Conservation (phyloP, 1,140 invertebrate genomes). For the Drosophila prosaltans region DNA sequence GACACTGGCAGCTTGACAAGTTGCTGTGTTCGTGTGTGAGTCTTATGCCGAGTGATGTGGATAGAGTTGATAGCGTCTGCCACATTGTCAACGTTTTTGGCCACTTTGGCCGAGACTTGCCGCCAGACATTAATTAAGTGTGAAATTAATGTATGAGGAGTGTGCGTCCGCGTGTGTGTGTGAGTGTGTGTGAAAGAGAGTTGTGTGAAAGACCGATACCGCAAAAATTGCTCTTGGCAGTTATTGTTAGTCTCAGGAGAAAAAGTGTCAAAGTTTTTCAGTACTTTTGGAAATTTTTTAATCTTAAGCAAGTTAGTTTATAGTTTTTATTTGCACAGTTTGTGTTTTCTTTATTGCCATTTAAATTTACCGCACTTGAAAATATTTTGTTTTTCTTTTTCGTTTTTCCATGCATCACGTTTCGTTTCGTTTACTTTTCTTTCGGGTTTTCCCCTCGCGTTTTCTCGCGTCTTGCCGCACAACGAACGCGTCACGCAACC, state of each 20-base stretch:
- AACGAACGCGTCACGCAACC: conserved; percentile 54
- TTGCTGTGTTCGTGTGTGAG: conserved; percentile 17
- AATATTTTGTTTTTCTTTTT: neutral
- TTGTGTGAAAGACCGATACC: neutral
- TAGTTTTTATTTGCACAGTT: neutral
- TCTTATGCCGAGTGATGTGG: conserved; percentile 55
- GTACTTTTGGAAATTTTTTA: neutral
- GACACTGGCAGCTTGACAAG: conserved; percentile 38
- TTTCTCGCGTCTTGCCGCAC: conserved; percentile 26
- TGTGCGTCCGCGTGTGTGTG: too few species aligned
- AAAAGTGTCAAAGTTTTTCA: neutral
- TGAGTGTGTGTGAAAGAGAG: neutral
- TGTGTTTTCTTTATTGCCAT: conserved; percentile 15
- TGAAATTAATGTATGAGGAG: conserved; percentile 56
- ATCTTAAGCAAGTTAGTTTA: neutral
- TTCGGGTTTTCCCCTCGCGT: neutral
- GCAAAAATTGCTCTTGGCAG: neutral
- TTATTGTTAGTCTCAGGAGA: neutral
- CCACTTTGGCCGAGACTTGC: conserved; percentile 37
- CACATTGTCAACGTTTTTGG: conserved; percentile 70
- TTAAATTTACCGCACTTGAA: conserved; percentile 29
- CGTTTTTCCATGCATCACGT: neutral
- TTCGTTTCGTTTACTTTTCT: neutral
- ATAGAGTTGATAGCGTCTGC: conserved; percentile 70
- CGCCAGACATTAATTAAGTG: conserved; percentile 74